A percentile compares a stretch with the other conserved stretches of the same genome.
These are phyloP conservation scores for Parotocinclus haroldoi DNA, from an alignment of 2,797 vertebrate genomes.

Conservation along the genomic window DNA sequence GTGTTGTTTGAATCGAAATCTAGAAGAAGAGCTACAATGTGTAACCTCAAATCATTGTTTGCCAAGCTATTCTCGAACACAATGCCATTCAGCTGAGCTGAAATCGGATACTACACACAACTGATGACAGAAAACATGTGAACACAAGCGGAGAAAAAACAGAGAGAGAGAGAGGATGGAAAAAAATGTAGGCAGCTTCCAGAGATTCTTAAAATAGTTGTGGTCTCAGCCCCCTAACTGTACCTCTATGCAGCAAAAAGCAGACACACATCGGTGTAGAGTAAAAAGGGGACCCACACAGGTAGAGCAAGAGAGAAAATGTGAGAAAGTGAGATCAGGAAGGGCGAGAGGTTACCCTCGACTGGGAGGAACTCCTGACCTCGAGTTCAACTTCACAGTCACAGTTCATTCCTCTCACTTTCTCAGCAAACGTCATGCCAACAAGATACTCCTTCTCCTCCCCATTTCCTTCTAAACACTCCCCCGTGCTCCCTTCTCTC, in stretches of 20 bases:
- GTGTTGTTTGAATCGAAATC: slow-evolving; percentile 13
- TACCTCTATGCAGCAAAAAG: slow-evolving; percentile 27
- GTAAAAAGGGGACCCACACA: neutral
- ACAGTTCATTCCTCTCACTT: slow-evolving; percentile 33
- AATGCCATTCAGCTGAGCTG: neutral
- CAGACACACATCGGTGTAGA: neutral
- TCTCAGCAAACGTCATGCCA: neutral
- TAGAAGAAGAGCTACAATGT: slow-evolving; percentile 29
- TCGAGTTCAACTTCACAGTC: slow-evolving; percentile 45
- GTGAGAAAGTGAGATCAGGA: neutral
- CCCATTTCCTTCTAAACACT: neutral
- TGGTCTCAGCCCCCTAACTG: slow-evolving; percentile 23
- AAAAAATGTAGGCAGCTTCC: slow-evolving; percentile 24
- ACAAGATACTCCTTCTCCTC: neutral
- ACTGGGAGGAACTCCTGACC: slow-evolving; percentile 44
- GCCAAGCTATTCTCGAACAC: slow-evolving; percentile 4
- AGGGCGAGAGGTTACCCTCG: slow-evolving; percentile 10
- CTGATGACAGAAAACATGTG: slow-evolving; percentile 1
- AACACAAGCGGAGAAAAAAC: neutral
- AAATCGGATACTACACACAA: slow-evolving; percentile 12
- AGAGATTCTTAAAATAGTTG: slow-evolving; percentile 45
- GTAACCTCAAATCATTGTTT: slow-evolving; percentile 18
- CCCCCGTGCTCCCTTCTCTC: neutral
- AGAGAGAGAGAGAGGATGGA: slow-evolving; percentile 3
- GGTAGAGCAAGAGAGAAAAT: neutral